phyloP scores from a whole-genome alignment of 2,888 invertebrate genomes.

The Lordiphosa andalusiaca region DNA sequence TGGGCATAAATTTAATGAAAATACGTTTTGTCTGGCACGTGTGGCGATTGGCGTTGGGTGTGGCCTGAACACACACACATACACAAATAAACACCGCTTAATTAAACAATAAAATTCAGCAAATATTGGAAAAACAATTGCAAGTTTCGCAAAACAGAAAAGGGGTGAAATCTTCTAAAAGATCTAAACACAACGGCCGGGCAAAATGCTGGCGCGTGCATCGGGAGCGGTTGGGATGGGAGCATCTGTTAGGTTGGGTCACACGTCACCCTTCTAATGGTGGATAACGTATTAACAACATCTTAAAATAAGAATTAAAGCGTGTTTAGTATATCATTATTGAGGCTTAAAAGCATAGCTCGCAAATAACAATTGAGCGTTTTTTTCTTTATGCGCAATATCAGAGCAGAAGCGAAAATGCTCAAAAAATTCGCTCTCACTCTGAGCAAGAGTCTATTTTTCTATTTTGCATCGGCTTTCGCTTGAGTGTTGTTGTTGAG shows the following conservation, averaged over 20 bases:
- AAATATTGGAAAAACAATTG: constrained; percentile 4
- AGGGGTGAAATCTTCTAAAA: neutral
- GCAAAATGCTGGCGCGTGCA: constrained; percentile 7
- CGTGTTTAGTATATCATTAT: too few species aligned
- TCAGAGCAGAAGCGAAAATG: too few species aligned
- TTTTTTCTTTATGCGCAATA: too few species aligned
- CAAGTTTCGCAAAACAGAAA: neutral
- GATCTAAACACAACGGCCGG: constrained; percentile 2
- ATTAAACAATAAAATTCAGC: neutral
- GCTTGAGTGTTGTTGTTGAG: too few species aligned
- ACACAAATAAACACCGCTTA: neutral
- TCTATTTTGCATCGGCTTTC: too few species aligned
- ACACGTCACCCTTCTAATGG: neutral
- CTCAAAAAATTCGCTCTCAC: too few species aligned
- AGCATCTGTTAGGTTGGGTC: constrained; percentile 6
- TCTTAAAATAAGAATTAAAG: too few species aligned
- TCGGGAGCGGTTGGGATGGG: neutral
- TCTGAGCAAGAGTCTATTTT: too few species aligned
- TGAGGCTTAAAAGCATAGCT: too few species aligned
- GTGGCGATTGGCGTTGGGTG: constrained; percentile 14
- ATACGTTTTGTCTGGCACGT: constrained; percentile 41
- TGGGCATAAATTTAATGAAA: constrained; percentile 3
- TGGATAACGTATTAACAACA: too few species aligned
- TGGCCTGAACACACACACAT: neutral
- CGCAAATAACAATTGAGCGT: too few species aligned